Base-by-base conservation (phyloP, 2,113 vertebrate species). In the Motacilla tschutschensis region DNA sequence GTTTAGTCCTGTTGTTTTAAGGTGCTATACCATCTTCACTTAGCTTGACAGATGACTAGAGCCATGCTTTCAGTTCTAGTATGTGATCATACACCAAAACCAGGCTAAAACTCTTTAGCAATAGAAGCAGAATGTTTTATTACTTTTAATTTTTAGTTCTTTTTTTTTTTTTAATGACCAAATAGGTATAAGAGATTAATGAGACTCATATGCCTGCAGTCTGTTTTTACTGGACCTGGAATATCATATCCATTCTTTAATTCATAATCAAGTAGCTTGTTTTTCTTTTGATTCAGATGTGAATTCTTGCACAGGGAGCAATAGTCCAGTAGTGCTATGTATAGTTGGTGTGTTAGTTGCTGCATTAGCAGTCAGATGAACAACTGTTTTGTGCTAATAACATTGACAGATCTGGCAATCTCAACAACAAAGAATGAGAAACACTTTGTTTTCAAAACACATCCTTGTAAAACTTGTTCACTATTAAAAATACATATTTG, bases 241-340 rank as follows among this genome's bases (percentile, higher is more conserved):
- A 46, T 72, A 53, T 46, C 40, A 35, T 47, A 44, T 71, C 20
- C 1, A 2, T 85, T 79, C 28, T 79, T 41, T 44, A 59, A 77
- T 63, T 90, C 38, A 44, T 36, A 44, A 19, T 38, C 47, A 48
- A 47, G 35, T 74, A 5, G 50, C 35, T 46, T 21, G 20, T 31
- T 57, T 76, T 29, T 48, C 11, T 82, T 76, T 72, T 4, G 3
- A 33, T 77, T 91, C 40, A 44, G 47, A 54, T 14, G 5, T 80
- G 50, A 79, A 60, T 79, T 80, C 48, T 86, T 90, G 24, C 44
- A 17, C 9, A 35, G 44, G 31, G 25, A 71, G 44, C 13, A 86
- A 14, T n/a, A 36, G 26, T 55, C 28, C 0, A 0, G 0, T 72
- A 46, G 25, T 24, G 21, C 8, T 71, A 0, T 65, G 24, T 47